Percentiles rank a stretch among this genome's conserved stretches.
Conservation (phyloP, 2,797 vertebrate genomes). For the Erpetoichthys calabaricus region DNA sequence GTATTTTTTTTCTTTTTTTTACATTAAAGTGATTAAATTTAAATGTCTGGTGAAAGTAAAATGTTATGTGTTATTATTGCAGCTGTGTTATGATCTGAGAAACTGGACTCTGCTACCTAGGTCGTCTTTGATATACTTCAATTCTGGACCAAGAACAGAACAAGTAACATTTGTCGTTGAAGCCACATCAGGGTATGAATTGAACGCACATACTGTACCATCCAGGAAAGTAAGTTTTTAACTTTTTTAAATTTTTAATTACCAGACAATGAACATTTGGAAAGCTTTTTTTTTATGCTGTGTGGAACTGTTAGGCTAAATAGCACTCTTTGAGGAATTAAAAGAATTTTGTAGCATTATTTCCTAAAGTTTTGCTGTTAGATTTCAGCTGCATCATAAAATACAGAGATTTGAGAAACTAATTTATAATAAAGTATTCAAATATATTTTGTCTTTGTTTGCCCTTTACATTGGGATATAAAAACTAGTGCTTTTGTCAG, state of each 20-base stretch:
- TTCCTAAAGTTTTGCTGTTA: too few species aligned
- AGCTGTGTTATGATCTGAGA: slow-evolving; percentile 76
- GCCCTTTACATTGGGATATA: too few species aligned
- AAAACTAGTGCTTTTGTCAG: too few species aligned
- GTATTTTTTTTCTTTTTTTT: too few species aligned
- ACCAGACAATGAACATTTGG: slow-evolving; percentile 13
- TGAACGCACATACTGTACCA: slow-evolving; percentile 15
- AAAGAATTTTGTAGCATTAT: neutral
- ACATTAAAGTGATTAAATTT: too few species aligned
- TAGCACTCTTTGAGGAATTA: neutral
- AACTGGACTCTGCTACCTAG: slow-evolving; percentile 65
- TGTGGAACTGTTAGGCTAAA: neutral
- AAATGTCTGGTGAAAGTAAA: too few species aligned
- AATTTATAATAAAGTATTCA: too few species aligned
- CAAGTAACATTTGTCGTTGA: slow-evolving; percentile 84
- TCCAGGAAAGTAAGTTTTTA: slow-evolving; percentile 51
- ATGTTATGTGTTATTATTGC: slow-evolving; percentile 9
- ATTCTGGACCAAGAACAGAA: slow-evolving; percentile 40
- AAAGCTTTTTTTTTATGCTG: slow-evolving; percentile 4
- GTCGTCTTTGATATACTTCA: slow-evolving; percentile 38
- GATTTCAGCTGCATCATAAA: too few species aligned
- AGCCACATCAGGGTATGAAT: slow-evolving; percentile 42
- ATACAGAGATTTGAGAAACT: too few species aligned
- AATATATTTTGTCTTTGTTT: too few species aligned
- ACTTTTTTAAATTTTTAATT: neutral